Evolutionary conservation across 2,888 invertebrate species (phyloP), one percentile per base, ranked within the genome.

Genomic region (Syritta pipiens): DNA sequence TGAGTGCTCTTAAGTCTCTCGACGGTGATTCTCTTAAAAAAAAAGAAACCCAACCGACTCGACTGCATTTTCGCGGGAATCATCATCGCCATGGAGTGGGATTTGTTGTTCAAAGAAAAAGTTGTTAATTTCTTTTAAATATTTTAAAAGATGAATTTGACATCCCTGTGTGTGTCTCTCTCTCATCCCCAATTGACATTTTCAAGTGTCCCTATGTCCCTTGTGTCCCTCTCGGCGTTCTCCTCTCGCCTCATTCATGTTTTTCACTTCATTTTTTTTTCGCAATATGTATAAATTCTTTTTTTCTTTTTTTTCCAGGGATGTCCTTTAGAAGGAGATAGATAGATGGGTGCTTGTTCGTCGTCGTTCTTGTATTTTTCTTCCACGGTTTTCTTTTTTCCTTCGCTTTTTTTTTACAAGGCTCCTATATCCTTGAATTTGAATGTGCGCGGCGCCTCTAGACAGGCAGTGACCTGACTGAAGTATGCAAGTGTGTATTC

Each of bases 401-500:
- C 14, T 7, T 17, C 14, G 24, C 59, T 37, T 32, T 67, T 46
- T 57, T 57, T 68, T 62, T 67, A 60, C 79, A 79, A 79, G 79
- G 79, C 72, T 79, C 74, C 74, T 79, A 74, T 74, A 79, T 79
- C 79, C 79, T 79, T 79, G 79, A 79, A 79, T 79, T 79, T 79
- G 79, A 79, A 79, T 79, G 79, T 79, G 79, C 79, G 79, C 79
- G 79, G 72, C 62, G 74, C 79, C 79, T 74, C 74, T 79, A 79
- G 79, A 79, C 79, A 79, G 79, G 79, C 79, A 79, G 79, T 79
- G 79, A 79, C 79, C 79, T 68, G 79, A 74, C 79, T 79, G 72
- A 79, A 79, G 72, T 79, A 74, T 79, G 79, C 79, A 79, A 79
- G 79, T 79, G 79, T 74, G 74, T 79, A 79, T 79, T 79, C 79